Conservation (phyloP, 2,797 vertebrate genomes). For the Anolis apletophallus region DNA sequence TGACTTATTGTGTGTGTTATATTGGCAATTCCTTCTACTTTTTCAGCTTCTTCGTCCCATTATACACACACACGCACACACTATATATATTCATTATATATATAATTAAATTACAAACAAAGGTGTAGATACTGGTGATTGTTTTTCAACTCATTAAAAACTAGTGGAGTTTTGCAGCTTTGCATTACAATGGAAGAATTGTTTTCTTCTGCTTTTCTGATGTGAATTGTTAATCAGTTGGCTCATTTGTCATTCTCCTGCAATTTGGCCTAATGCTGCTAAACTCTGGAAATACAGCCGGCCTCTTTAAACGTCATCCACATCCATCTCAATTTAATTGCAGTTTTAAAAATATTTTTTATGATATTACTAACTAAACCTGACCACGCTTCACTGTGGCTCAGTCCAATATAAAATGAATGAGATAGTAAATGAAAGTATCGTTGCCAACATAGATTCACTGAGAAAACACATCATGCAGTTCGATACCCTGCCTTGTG, state of each 20-base stretch:
- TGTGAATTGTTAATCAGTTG: background rate
- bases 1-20: conserved; percentile 12
- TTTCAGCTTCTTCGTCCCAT: background rate
- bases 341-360: background rate
- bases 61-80: too few relatives aligned
- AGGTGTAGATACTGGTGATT: background rate
- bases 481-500: too few relatives aligned
- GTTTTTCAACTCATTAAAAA: background rate
- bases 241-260: background rate
- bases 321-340: background rate
- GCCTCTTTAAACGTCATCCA: background rate
- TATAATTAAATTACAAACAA: background rate
- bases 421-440: too few relatives aligned
- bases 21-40: conserved; percentile 20
- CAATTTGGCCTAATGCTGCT: background rate
- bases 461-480: too few relatives aligned
- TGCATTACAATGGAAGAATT: background rate
- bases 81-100: background rate
- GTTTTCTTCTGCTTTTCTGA: background rate
- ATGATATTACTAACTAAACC: background rate
- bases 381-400: too few relatives aligned
- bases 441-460: too few relatives aligned
- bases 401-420: too few relatives aligned
- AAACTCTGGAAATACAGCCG: background rate
- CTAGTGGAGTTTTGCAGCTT: background rate